A percentile compares a stretch with the other conserved stretches of the same genome.
Conservation (phyloP, 1,140 invertebrate species). For the Periplaneta americana region DNA sequence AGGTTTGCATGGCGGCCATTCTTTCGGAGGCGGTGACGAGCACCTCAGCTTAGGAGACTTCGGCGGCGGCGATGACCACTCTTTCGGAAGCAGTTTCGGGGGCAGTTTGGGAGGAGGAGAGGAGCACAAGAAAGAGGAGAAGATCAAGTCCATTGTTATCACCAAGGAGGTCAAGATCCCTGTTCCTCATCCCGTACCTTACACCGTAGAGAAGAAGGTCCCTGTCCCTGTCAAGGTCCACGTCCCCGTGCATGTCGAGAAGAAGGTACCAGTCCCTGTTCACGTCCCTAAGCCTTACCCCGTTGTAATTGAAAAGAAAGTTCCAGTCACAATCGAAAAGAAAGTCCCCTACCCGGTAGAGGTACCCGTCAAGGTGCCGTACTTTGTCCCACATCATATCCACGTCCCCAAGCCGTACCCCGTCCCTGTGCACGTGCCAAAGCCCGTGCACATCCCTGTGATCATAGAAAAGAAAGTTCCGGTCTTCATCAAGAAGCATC, state of each 20-base stretch:
- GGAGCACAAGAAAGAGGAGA: not conserved
- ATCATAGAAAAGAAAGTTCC: not conserved
- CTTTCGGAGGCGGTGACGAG: not conserved
- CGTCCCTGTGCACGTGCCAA: not conserved
- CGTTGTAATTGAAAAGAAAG: conserved; percentile 13
- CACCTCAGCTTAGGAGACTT: not conserved
- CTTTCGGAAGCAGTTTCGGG: not conserved
- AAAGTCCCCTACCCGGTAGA: conserved; percentile 28
- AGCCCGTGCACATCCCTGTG: not conserved
- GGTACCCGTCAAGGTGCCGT: conserved; percentile 65
- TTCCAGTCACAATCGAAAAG: conserved; percentile 16
- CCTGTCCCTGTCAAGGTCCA: not conserved
- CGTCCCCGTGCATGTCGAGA: not conserved
- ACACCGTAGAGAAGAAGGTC: not conserved
- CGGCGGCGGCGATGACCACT: not conserved
- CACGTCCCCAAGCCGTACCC: not conserved
- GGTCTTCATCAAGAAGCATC: not conserved
- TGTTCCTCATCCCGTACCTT: not conserved
- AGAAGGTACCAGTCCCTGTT: not conserved
- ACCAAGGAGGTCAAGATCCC: not conserved
- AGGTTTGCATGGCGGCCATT: not conserved
- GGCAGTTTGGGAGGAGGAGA: conserved; percentile 11
- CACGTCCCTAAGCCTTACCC: conserved; percentile 13
- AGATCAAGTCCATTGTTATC: not conserved
- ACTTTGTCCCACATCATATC: conserved; percentile 66